phyloP scores from a whole-genome alignment of 1,140 invertebrate genomes.

The Trinorchestia longiramus region DNA sequence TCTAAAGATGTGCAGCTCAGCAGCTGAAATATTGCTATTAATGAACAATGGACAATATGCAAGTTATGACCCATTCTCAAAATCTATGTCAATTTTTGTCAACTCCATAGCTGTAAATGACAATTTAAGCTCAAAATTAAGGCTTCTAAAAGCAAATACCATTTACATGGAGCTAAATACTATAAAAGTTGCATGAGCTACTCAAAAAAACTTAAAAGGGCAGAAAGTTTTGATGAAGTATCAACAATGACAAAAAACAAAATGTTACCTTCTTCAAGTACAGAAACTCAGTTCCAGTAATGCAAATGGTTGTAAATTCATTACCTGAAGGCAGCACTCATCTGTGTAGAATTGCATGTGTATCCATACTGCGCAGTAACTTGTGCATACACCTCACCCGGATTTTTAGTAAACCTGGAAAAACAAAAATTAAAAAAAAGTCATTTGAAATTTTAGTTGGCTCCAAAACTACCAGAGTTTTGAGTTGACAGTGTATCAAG shows the following conservation, averaged over 20 bases:
- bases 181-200: neutral
- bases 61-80: too few species aligned
- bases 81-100: too few species aligned
- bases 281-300: neutral
- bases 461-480: too few species aligned
- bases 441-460: too few species aligned
- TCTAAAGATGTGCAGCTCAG: too few species aligned
- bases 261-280: neutral
- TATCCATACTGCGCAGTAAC: neutral
- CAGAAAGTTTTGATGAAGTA: neutral
- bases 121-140: too few species aligned
- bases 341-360: neutral
- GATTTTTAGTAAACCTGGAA: slow-evolving; percentile 15
- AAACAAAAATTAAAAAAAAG: neutral
- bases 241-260: neutral
- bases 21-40: too few species aligned
- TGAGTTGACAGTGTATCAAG: too few species aligned
- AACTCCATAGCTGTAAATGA: too few species aligned
- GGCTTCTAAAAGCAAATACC: too few species aligned
- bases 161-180: neutral
- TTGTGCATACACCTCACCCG: slow-evolving; percentile 31
- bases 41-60: too few species aligned
- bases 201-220: too few species aligned
- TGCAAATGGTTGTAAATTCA: neutral
- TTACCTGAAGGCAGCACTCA: slow-evolving; percentile 21